Evolutionary conservation across 2,888 invertebrate genomes (phyloP), one percentile per base, ranked within the genome.

Genomic region (Caenorhabditis japonica): DNA sequence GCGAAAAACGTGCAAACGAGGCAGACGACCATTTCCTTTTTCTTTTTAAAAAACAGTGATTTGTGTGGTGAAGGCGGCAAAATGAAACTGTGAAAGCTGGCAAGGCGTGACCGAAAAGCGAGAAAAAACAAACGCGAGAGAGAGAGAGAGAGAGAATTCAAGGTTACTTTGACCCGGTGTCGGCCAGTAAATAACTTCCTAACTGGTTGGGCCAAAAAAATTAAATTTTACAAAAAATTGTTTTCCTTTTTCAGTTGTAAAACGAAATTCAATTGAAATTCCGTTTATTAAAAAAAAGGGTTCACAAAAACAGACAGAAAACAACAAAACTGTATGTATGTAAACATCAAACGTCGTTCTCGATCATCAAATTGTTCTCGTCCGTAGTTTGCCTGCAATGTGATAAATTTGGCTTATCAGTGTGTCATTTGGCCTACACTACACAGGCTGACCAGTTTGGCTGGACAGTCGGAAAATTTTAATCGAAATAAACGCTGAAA

Each of bases 11-110:
- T 58, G 38, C 68, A 68, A 27, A 68, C 58, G 56, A 43, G 51
- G n/a, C 68, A 58, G 44, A 34, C 17, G 25, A 55, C 55, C 64
- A 64, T 64, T 56, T 55, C 53, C n/a, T n/a, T n/a, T n/a, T n/a
- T n/a, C n/a, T n/a, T n/a, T n/a, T n/a, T n/a, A 39, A 62, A 46
- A 15, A 25, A 34, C 33, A 38, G 25, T 25, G 4, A 36, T 21
- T 17, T 46, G 17, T 44, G 23, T 15, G 10, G 39, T 12, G 17
- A 27, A n/a, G 4, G 13, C 8, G 30, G 27, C 25, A n/a, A 17
- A 36, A 53, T 36, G 5, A 25, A 15, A 46, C 38, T 25, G 53
- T 3, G 15, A 46, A 19, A 21, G 47, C 47, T 19, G 33, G 10
- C 25, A 46, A n/a, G 25, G 46, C 10, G 46, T n/a, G 15, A 23